Base-by-base conservation (phyloP, 2,113 vertebrate genomes). In the Sula dactylatra region DNA sequence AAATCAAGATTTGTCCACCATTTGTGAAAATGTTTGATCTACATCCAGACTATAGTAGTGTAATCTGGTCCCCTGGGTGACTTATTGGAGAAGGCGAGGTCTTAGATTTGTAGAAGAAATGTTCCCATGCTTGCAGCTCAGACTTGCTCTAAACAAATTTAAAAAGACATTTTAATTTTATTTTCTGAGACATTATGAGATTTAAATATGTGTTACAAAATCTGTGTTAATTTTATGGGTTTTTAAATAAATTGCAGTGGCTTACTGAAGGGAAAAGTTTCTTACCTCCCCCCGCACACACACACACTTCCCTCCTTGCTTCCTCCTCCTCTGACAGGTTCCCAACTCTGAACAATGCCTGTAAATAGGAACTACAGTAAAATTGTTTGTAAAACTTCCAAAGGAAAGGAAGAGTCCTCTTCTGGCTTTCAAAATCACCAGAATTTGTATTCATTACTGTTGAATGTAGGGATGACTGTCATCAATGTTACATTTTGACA, bases 281-380 rank as follows among this genome's bases (percentile, higher is more conserved):
- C 29, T 56, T 58, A 20, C 12, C 7, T 25, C 24, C 24, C 11
- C 27, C 10, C 16, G 3, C 45, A n/a, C n/a, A n/a, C n/a, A n/a
- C n/a, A n/a, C n/a, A n/a, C n/a, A n/a, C n/a, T n/a, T 9, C 1
- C 6, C 4, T 4, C 11, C 27, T 54, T 25, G 5, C n/a, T 44
- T 67, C 42, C 13, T 90, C 10, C 10, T 93, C 15, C 47, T 82
- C 40, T 55, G 59, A 25, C 8, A 40, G 36, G 25, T 65, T 80
- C 9, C 20, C 29, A 3, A 11, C 40, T 76, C 38, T 31, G 50
- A 81, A 54, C 0, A 1, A 32, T 21, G 19, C n/a, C 8, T 40
- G 2, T 21, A 31, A 56, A 67, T 32, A 74, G 24, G 21, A 85
- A 47, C 11, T 61, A 16, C 9, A 49, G 6, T 64, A 6, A 72